These are phyloP conservation scores for Cyphomyrus discorhynchus DNA, from an alignment of 2,113 vertebrate species.

Conservation along the genomic window DNA sequence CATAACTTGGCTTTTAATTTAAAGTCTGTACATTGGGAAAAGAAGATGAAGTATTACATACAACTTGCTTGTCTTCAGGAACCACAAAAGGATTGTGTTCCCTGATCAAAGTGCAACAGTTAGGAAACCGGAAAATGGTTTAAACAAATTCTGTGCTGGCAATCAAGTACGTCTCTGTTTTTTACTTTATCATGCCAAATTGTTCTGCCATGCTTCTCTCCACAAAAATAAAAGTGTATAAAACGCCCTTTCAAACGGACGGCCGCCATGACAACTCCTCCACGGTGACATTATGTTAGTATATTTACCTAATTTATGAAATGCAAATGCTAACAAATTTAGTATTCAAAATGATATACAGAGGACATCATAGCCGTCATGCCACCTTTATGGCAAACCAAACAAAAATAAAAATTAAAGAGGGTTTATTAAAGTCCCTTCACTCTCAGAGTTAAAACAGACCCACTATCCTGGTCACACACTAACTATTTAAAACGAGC, in stretches of 20 bases:
- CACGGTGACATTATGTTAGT: not conserved
- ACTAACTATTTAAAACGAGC: slow-evolving; percentile 34
- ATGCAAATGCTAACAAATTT: not conserved
- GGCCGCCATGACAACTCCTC: slow-evolving; percentile 25
- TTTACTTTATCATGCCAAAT: slow-evolving; percentile 35
- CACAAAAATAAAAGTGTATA: not conserved
- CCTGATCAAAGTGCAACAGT: slow-evolving; percentile 46
- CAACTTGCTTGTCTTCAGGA: slow-evolving; percentile 23
- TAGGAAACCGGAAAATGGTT: slow-evolving; percentile 36
- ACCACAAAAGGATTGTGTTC: slow-evolving; percentile 27
- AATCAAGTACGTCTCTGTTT: slow-evolving; percentile 26
- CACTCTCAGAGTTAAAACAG: not conserved
- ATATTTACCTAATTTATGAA: not conserved
- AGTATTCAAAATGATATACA: not conserved
- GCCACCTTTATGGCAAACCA: not conserved
- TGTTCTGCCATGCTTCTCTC: slow-evolving; percentile 24
- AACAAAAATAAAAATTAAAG: not conserved
- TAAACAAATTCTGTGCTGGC: slow-evolving; percentile 32
- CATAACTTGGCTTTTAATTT: slow-evolving; percentile 52
- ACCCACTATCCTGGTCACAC: slow-evolving; percentile 24
- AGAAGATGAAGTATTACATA: not conserved
- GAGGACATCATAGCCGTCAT: not conserved
- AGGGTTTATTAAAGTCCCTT: not conserved
- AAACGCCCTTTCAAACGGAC: slow-evolving; percentile 19
- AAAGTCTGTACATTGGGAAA: slow-evolving; percentile 42